Percentiles rank a stretch among this genome's conserved stretches.
Evolutionary conservation across 2,888 invertebrate genomes (phyloP).

Genomic region (Dolichomitus sp.): DNA sequence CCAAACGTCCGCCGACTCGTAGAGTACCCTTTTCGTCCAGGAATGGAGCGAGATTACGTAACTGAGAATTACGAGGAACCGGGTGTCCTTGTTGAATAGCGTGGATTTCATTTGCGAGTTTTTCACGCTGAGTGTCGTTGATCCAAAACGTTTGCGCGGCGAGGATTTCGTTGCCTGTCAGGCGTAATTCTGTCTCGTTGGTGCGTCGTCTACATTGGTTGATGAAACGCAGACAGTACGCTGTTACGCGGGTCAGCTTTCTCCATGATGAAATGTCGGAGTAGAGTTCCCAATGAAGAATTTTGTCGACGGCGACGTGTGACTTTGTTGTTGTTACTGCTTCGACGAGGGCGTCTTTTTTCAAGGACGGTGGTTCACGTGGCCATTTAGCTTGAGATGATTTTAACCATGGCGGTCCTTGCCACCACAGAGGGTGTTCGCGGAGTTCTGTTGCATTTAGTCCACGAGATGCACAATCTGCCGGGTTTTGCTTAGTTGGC

Average conservation of each 20-base stretch:
- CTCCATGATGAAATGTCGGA: slow-evolving; percentile 23
- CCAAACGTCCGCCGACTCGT: no score
- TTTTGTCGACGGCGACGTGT: neutral
- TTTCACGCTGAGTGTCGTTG: no score
- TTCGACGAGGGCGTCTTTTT: slow-evolving; percentile 56
- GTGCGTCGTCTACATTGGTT: neutral
- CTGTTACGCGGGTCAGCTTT: slow-evolving; percentile 35
- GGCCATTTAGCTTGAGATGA: slow-evolving; percentile 29
- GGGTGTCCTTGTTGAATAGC: no score
- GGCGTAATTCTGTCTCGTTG: neutral
- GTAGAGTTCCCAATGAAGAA: slow-evolving; percentile 26
- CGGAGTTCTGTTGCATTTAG: slow-evolving; percentile 58
- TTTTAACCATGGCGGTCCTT: no score
- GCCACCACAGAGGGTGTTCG: no score
- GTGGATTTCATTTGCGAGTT: no score
- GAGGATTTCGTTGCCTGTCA: no score
- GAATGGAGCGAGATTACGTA: no score
- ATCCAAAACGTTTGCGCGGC: no score
- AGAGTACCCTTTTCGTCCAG: no score
- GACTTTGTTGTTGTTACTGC: slow-evolving; percentile 66
- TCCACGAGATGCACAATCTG: slow-evolving; percentile 76
- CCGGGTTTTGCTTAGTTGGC: slow-evolving; percentile 71
- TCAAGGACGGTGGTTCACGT: slow-evolving; percentile 64
- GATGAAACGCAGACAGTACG: slow-evolving; percentile 16
- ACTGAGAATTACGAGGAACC: no score